A percentile compares a stretch with the other conserved stretches of the same genome.
These are phyloP conservation scores for Bergia puertoricense DNA, from an alignment of 92 coral and sea anemone genomes.

Conservation along the genomic window DNA sequence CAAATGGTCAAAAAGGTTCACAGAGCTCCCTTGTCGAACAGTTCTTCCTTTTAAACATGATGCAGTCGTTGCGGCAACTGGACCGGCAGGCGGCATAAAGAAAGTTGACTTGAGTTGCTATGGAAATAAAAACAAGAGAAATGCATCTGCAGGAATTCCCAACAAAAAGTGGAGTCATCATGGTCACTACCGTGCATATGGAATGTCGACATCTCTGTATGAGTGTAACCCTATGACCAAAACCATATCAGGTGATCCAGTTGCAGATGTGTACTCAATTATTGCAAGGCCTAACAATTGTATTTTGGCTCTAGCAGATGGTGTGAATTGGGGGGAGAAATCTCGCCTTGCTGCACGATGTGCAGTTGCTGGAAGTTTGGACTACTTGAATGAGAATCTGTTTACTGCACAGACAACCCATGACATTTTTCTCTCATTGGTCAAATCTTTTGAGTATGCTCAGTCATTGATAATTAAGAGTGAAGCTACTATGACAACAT, in stretches of 20 bases:
- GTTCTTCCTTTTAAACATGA: constrained; percentile 61
- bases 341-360: constrained; percentile 97
- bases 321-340: constrained; percentile 98
- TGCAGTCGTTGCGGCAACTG: constrained; percentile 83
- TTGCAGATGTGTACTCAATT: constrained; percentile 93
- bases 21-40: constrained; percentile 66
- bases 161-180: constrained; percentile 73
- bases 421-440: constrained; percentile 66
- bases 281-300: constrained; percentile 91
- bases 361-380: constrained; percentile 88
- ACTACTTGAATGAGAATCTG: constrained; percentile 73
- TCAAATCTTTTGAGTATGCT: constrained; percentile 80
- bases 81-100: constrained; percentile 87
- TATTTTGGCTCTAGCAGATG: constrained; percentile 92
- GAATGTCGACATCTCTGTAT: constrained; percentile 86
- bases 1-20: constrained; percentile 57
- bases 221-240: constrained; percentile 81
- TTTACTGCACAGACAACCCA: constrained; percentile 75
- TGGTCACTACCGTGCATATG: constrained; percentile 77
- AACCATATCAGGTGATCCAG: constrained; percentile 81
- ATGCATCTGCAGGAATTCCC: constrained; percentile 51
- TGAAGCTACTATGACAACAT: constrained; percentile 90
- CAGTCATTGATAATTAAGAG: constrained; percentile 77
- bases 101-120: constrained; percentile 51
- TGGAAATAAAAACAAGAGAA: constrained; percentile 43